Conservation (phyloP, 2,888 invertebrate genomes). For the Bedellia somnulentella region DNA sequence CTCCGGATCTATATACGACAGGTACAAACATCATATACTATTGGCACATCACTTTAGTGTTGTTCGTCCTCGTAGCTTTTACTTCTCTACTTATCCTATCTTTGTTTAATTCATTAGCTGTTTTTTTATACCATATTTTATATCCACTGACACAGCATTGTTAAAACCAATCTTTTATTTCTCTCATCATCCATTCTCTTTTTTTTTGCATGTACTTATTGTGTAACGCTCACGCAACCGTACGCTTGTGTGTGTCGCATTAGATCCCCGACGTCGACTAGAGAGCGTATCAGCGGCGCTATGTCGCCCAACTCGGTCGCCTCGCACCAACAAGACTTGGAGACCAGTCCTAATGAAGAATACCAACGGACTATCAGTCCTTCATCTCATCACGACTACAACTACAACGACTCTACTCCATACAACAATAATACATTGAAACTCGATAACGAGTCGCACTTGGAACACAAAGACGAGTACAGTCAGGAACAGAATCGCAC, state of each 20-base stretch:
- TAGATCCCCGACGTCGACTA: constrained; percentile 50
- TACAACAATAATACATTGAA: constrained; percentile 54
- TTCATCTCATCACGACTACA: constrained; percentile 38
- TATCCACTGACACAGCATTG: no score
- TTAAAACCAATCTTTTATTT: no score
- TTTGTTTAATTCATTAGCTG: neutral
- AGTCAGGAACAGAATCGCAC: constrained; percentile 37
- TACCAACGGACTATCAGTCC: constrained; percentile 43
- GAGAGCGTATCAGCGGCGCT: constrained; percentile 34
- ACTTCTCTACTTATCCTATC: neutral
- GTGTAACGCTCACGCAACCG: constrained; percentile 54
- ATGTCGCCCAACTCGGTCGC: constrained; percentile 44
- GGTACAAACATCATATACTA: constrained; percentile 49
- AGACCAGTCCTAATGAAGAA: constrained; percentile 33
- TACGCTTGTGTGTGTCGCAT: constrained; percentile 46
- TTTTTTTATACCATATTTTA: no score
- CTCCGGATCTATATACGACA: constrained; percentile 79
- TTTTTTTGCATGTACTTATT: constrained; percentile 56
- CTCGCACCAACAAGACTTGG: constrained; percentile 19
- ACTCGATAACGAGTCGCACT: constrained; percentile 47
- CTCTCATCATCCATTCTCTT: no score
- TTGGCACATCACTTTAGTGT: neutral
- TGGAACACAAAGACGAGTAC: constrained; percentile 43
- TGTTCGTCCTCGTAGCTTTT: neutral
- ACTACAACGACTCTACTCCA: constrained; percentile 22